Percentiles rank a stretch among this genome's conserved stretches.
These are phyloP conservation scores for Spodoptera frugiperda DNA, from an alignment of 1,140 invertebrate species.

Conservation along the genomic window DNA sequence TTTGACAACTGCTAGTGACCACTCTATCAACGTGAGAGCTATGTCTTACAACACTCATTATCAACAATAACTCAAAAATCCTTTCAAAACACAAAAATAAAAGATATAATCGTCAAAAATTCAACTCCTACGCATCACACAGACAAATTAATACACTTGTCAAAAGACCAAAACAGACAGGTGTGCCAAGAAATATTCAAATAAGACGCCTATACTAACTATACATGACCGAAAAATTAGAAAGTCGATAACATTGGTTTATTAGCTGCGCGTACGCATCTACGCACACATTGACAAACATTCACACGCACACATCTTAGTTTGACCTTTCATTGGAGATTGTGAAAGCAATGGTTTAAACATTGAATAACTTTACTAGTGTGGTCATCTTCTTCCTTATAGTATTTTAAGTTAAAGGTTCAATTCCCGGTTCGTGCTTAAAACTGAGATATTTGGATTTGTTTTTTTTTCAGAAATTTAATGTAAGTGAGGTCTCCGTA, in stretches of 20 bases:
- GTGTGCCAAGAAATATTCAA: conserved; percentile 41
- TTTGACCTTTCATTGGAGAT: conserved; percentile 71
- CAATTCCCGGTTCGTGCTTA: too few species aligned
- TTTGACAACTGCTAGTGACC: too few species aligned
- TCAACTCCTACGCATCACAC: neutral
- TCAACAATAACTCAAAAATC: neutral
- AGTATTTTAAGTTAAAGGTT: neutral
- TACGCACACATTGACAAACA: conserved; percentile 51
- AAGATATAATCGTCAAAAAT: neutral
- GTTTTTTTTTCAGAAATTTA: too few species aligned
- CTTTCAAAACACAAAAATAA: too few species aligned
- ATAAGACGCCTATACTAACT: conserved; percentile 32
- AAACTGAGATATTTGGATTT: too few species aligned
- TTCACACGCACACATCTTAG: conserved; percentile 36
- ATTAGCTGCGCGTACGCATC: conserved; percentile 53
- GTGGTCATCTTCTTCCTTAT: neutral
- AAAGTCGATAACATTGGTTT: conserved; percentile 67
- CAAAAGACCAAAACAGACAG: conserved; percentile 48
- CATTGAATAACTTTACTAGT: conserved; percentile 32
- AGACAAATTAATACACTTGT: conserved; percentile 24
- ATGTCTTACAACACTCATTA: neutral
- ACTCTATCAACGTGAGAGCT: too few species aligned
- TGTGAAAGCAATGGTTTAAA: conserved; percentile 68
- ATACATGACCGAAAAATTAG: conserved; percentile 65
- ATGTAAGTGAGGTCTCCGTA: too few species aligned